Percentiles rank a stretch among this genome's conserved stretches.
phyloP scores from a whole-genome alignment of 2,113 vertebrate species.

The Cottus gobio region DNA sequence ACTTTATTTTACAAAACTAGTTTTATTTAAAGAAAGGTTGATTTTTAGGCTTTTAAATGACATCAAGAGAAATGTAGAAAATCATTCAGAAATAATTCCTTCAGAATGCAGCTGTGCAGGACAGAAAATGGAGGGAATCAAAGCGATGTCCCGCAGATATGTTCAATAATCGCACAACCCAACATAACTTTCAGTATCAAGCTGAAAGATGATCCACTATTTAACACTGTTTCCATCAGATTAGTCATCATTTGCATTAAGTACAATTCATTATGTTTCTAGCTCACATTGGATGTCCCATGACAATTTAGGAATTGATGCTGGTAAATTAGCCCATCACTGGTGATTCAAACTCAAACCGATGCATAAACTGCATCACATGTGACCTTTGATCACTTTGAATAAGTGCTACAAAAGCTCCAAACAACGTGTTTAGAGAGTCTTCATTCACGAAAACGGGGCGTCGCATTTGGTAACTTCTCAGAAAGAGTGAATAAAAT shows the following conservation, averaged over 20 bases:
- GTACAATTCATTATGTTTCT: conserved; percentile 8
- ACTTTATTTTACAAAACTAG: conserved; percentile 81
- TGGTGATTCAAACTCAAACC: background rate
- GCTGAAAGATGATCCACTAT: background rate
- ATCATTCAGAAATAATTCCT: conserved; percentile 51
- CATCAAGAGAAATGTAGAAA: conserved; percentile 63
- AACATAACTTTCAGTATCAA: background rate
- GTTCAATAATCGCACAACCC: conserved; percentile 7
- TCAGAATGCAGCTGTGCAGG: conserved; percentile 18
- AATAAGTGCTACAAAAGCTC: background rate
- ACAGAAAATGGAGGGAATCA: conserved; percentile 8
- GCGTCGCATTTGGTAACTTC: background rate
- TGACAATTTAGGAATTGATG: conserved; percentile 9
- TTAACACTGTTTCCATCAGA: background rate
- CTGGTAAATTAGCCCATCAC: conserved; percentile 22
- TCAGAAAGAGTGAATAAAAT: conserved; percentile 98
- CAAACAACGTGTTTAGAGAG: background rate
- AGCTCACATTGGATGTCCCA: background rate
- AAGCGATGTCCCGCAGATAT: background rate
- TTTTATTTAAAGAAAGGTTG: conserved; percentile 88
- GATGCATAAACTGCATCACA: background rate
- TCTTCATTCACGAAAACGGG: background rate
- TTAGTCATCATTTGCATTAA: background rate
- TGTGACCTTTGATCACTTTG: background rate
- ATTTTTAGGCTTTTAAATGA: conserved; percentile 66